Evolutionary conservation across 2,797 vertebrate species (phyloP), one percentile per base, ranked within the genome.

Genomic region (Capromys pilorides): DNA sequence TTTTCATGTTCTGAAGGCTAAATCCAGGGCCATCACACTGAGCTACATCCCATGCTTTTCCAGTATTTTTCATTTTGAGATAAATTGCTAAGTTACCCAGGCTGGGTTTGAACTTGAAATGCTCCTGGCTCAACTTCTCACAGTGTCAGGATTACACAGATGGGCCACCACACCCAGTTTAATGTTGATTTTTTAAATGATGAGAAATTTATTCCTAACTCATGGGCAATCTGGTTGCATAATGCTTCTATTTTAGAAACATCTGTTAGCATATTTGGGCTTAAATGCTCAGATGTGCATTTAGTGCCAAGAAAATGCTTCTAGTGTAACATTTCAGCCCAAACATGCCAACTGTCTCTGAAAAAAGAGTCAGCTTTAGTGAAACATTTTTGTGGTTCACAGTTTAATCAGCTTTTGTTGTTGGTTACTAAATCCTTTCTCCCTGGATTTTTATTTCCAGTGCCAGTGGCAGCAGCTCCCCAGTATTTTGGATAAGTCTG

Each of bases 191-290:
- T 92, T 80, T 79, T 26, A 92, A 92, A 33, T 39, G 78, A 87
- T 36, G 71, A 6, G 82, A 69, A 86, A 73, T 61, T 33, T 54
- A 71, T 66, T 90, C 73, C 51, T 36, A 78, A 67, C 31, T 69
- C 0, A 88, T 94, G 83, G 22, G 2, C 91, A 59, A 93, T 75
- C 24, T 91, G 39, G 82, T 96, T 97, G 95, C 91, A 66, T 57
- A 77, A 95, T 64, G 8, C 12, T 94, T 57, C 90, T 64, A 24
- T 69, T 96, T 71, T 79, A 95, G 83, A 78, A 83, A 88, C 24
- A 96, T 16, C 22, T 96, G 59, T 91, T 90, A 90, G 62, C 33
- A 39, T 90, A 94, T 39, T 92, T 95, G 21, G 22, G 51, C 94
- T 97, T 95, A 86, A 57, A 67, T 36, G 79, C 92, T 26, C 77